Conservation (phyloP, 2,113 vertebrate species). For the Dinomys branickii region DNA sequence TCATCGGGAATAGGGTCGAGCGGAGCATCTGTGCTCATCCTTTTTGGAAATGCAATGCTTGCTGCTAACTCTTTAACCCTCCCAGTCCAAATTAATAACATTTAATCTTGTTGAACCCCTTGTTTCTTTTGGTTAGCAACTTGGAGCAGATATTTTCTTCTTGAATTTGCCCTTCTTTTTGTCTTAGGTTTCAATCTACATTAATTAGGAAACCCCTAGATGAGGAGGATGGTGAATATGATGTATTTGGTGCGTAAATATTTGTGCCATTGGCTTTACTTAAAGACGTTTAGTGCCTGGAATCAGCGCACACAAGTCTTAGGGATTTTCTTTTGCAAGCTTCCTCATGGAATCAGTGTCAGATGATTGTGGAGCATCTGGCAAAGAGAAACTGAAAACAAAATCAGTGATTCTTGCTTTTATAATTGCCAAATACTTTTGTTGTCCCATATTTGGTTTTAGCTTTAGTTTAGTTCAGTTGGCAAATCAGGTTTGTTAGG, state of each 20-base stretch:
- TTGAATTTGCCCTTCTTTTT: neutral
- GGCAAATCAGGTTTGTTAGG: neutral
- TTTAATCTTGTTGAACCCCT: neutral
- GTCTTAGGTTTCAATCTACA: neutral
- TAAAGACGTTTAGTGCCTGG: neutral
- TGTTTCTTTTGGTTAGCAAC: neutral
- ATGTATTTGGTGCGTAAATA: neutral
- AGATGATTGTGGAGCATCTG: neutral
- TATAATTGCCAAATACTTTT: neutral
- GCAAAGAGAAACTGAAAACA: neutral
- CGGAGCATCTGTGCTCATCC: slow-evolving; percentile 51
- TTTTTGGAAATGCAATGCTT: slow-evolving; percentile 30
- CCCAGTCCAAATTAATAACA: neutral
- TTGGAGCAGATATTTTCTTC: neutral
- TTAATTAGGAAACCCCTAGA: neutral
- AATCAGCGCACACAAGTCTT: neutral
- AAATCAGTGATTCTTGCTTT: neutral
- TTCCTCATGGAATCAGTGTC: neutral
- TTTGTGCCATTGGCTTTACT: neutral
- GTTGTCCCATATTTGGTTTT: neutral
- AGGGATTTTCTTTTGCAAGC: neutral
- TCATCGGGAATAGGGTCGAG: slow-evolving; percentile 52
- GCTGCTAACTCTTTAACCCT: slow-evolving; percentile 50
- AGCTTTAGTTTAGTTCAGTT: neutral
- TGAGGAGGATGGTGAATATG: neutral